Conservation (phyloP, 2,797 vertebrate genomes). For the Platyrinchus mystaceus region DNA sequence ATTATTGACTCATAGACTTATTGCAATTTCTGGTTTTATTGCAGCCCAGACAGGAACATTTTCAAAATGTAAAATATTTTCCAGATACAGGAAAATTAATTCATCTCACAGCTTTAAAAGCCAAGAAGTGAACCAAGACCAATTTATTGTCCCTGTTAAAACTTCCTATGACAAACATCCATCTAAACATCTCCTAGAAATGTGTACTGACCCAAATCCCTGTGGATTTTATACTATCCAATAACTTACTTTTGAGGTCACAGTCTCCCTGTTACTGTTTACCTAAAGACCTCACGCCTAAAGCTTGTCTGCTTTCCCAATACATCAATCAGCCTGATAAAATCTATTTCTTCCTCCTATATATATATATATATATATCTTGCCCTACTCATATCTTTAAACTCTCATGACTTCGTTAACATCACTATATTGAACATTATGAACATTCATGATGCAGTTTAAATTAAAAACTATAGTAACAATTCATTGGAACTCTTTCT, state of each 20-base stretch:
- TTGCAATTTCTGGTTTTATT: background rate
- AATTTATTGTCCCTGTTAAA: background rate
- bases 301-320: background rate
- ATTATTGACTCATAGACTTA: background rate
- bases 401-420: background rate
- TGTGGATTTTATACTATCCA: background rate
- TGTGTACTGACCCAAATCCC: background rate
- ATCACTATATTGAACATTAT: background rate
- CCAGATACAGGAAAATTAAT: background rate
- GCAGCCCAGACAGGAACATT: background rate
- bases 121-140: background rate
- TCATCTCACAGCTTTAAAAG: background rate
- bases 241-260: background rate
- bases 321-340: background rate
- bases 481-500: background rate
- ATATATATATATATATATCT: background rate
- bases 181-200: background rate
- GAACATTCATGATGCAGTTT: background rate
- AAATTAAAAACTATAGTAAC: background rate
- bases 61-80: background rate
- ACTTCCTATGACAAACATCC: background rate
- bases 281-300: background rate
- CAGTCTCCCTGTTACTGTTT: background rate
- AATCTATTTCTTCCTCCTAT: background rate
- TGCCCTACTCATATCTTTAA: background rate